Evolutionary conservation across 1,140 invertebrate species (phyloP).

Genomic region (Grapholita molesta): DNA sequence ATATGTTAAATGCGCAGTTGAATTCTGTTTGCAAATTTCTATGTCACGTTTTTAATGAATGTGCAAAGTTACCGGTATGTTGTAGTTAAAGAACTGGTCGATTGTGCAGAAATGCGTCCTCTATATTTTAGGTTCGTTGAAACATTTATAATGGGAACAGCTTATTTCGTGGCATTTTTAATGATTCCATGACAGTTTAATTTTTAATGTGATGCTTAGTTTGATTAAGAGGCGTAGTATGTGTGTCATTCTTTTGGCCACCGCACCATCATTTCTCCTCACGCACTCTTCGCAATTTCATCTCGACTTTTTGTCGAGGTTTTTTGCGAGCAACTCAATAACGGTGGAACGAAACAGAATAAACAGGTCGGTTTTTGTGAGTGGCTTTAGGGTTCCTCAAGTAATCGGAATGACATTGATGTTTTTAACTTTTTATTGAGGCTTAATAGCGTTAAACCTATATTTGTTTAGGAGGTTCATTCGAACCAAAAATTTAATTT

Average conservation of each 20-base stretch:
- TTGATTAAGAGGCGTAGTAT: background rate
- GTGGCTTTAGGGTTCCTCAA: constrained; percentile 24
- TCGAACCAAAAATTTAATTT: background rate
- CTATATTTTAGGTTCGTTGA: background rate
- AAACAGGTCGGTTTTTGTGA: constrained; percentile 48
- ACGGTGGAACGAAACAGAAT: constrained; percentile 41
- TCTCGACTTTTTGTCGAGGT: constrained; percentile 31
- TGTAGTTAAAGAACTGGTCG: background rate
- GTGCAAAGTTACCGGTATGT: background rate
- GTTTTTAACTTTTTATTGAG: constrained; percentile 1
- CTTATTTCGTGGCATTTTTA: background rate
- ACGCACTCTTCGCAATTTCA: constrained; percentile 33
- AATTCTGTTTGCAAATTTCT: constrained; percentile 18
- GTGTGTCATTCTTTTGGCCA: background rate
- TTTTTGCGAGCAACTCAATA: constrained; percentile 34
- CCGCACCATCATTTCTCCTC: constrained; percentile 18
- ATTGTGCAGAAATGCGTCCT: background rate
- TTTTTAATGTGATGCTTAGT: background rate
- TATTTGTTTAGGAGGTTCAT: background rate
- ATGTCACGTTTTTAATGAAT: constrained; percentile 25
- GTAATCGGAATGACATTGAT: background rate
- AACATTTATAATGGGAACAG: background rate
- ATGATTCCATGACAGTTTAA: background rate
- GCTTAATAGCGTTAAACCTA: background rate
- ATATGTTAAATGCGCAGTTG: constrained; percentile 18